Conservation (phyloP, 2,888 invertebrate species). For the Lycia hirtaria region DNA sequence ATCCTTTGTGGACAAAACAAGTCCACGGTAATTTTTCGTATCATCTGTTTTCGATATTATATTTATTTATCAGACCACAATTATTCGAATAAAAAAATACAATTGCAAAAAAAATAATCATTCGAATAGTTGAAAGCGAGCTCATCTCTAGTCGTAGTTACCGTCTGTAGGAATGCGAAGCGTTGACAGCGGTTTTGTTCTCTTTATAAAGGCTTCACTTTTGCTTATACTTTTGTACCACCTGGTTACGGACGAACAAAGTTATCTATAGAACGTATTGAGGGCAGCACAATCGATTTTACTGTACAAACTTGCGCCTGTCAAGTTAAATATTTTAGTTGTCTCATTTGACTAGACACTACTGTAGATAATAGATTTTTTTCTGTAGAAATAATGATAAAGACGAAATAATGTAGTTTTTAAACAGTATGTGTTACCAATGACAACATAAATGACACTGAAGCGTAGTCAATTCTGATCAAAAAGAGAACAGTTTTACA, state of each 20-base stretch:
- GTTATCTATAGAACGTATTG: not conserved
- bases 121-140: not conserved
- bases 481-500: too few relatives aligned
- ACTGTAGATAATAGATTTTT: too few relatives aligned
- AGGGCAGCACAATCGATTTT: not conserved
- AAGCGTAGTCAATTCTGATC: too few relatives aligned
- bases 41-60: not conserved
- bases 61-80: not conserved
- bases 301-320: not conserved
- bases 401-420: too few relatives aligned
- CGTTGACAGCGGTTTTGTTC: conserved; percentile 4
- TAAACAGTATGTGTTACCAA: too few relatives aligned
- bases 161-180: conserved; percentile 18
- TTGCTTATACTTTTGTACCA: not conserved
- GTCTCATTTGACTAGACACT: not conserved
- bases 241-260: not conserved
- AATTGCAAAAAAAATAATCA: not conserved
- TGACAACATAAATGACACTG: too few relatives aligned
- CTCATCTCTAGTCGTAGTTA: not conserved
- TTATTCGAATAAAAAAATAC: not conserved
- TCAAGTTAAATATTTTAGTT: not conserved
- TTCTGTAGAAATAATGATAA: too few relatives aligned
- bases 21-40: not conserved
- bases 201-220: conserved; percentile 1
- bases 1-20: too few relatives aligned